Conservation (phyloP, 2,797 vertebrate species). For the Erpetoichthys calabaricus region DNA sequence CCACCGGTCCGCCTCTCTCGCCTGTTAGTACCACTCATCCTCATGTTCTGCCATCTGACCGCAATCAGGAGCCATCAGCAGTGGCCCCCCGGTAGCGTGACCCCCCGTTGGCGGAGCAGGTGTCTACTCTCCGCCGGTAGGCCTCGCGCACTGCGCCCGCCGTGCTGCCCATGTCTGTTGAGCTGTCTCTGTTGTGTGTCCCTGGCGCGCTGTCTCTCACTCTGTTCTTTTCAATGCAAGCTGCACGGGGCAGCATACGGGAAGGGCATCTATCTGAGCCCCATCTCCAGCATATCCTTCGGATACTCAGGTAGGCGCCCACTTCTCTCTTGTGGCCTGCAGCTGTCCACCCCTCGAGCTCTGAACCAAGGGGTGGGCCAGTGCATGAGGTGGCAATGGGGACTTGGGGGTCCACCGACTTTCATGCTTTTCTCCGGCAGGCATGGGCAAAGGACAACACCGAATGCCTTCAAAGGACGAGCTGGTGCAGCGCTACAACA, state of each 20-base stretch:
- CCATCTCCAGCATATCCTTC: constrained; percentile 99
- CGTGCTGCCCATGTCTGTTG: neutral
- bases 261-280: constrained; percentile 99
- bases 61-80: no score
- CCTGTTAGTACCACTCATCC: no score
- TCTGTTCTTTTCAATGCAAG: constrained; percentile 77
- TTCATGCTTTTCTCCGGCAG: constrained; percentile 38
- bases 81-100: neutral
- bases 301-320: constrained; percentile 94
- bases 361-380: no score
- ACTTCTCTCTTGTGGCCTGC: constrained; percentile 7
- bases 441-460: constrained; percentile 98
- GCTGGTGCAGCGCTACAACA: constrained; percentile 90
- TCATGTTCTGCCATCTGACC: no score
- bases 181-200: constrained; percentile 30
- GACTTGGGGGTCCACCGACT: no score
- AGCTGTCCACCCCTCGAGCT: no score
- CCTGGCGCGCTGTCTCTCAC: constrained; percentile 31
- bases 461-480: constrained; percentile 98
- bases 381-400: no score
- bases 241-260: constrained; percentile 99
- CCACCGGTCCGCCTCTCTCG: no score
- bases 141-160: neutral
- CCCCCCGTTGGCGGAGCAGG: constrained; percentile 8
- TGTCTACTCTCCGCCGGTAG: neutral